Evolutionary conservation across 2,113 vertebrate species (phyloP), one percentile per base, ranked within the genome.

Genomic region (Melanerpes formicivorus): DNA sequence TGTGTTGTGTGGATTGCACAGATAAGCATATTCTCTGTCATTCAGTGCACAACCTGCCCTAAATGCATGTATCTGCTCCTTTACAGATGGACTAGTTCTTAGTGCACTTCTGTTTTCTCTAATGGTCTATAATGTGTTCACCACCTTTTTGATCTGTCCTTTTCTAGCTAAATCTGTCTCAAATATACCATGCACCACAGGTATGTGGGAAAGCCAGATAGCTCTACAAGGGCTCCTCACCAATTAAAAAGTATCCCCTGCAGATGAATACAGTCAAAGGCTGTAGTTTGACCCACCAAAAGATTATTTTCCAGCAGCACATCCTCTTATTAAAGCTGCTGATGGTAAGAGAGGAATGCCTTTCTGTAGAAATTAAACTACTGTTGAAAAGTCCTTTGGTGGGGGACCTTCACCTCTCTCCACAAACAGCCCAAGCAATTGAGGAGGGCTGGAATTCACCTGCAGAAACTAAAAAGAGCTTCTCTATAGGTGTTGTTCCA

Each of bases 241-340:
- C 93, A 96, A 95, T 96, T 96, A 96, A 95, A 95, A 95, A 80
- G 69, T 92, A 78, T 90, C 70, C 80, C 70, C 87, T 84, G 85
- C 81, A 59, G 90, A 88, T 86, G 73, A 79, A 77, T 93, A 84
- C 50, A 88, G 90, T 63, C 79, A 85, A 80, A 46, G 88, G 32
- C 72, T 84, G 16, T 50, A 87, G 70, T 90, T n/a, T 86, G 85
- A 84, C 66, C 73, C 40, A 34, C 71, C 67, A 70, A 91, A 79
- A 83, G 29, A 55, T 60, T 67, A 64, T 80, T 93, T 78, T 94
- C 60, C 84, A 85, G 87, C 77, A 95, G 80, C 29, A 93, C 83
- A 70, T 77, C 40, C 85, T 91, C 74, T 93, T 93, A 82, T 66
- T 87, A 62, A 81, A 80, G 52, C 52, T 76, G 48, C 82, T 73